A percentile compares a stretch with the other conserved stretches of the same genome.
These are phyloP conservation scores for Leuciscus waleckii DNA, from an alignment of 2,797 vertebrate species.

Conservation along the genomic window DNA sequence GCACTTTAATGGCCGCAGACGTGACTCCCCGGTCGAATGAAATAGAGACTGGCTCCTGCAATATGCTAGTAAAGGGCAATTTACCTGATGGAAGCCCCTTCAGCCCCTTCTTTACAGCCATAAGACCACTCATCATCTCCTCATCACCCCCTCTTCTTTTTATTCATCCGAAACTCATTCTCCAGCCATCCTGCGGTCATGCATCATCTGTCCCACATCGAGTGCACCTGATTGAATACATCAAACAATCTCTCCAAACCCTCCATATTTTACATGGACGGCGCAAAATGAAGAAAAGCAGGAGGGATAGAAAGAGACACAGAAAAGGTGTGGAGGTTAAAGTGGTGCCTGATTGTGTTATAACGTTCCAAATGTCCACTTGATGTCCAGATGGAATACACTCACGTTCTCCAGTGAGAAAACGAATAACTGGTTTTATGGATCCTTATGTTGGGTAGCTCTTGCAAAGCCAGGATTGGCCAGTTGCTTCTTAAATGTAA, in stretches of 20 bases:
- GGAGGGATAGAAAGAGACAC: background rate
- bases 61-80: conserved; percentile 55
- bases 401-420: background rate
- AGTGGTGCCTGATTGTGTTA: background rate
- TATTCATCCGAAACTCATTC: conserved; percentile 24
- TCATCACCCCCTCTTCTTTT: background rate
- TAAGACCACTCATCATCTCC: conserved; percentile 4
- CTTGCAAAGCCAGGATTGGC: background rate
- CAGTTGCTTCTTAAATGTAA: conserved; percentile 15
- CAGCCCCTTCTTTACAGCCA: conserved; percentile 4
- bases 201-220: conserved; percentile 16
- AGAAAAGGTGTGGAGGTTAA: background rate
- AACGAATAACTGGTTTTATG: conserved; percentile 31
- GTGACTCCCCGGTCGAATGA: conserved; percentile 21
- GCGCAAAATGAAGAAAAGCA: conserved; percentile 2
- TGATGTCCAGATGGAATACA: background rate
- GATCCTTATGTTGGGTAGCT: background rate
- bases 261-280: background rate
- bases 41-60: conserved; percentile 55
- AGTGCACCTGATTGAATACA: conserved; percentile 60
- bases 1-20: conserved; percentile 50
- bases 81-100: conserved; percentile 44
- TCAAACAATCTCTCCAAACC: conserved; percentile 55
- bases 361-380: background rate
- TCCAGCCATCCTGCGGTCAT: conserved; percentile 11